Evolutionary conservation across 2,888 invertebrate genomes (phyloP).

Genomic region (Pilophorus perplexus): DNA sequence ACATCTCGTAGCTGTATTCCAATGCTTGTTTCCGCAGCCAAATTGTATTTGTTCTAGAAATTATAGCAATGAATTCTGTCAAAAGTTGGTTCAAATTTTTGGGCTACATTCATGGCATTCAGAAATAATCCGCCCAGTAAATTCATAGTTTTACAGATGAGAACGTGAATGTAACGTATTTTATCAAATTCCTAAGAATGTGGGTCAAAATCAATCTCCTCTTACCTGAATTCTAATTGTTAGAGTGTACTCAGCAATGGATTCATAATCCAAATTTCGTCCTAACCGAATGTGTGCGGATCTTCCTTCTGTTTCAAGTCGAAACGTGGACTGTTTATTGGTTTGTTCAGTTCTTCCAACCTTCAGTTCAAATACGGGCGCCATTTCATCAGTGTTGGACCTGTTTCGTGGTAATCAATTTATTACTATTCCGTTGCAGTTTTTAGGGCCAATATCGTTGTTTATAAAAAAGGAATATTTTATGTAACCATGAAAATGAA

Average conservation of each 20-base stretch:
- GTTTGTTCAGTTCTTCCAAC: slow-evolving; percentile 82
- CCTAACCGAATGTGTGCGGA: slow-evolving; percentile 73
- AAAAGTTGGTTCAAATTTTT: too few species aligned
- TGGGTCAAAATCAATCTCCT: not conserved
- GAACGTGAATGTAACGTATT: too few species aligned
- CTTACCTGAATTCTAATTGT: slow-evolving; percentile 72
- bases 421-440: too few species aligned
- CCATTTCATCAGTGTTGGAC: slow-evolving; percentile 67
- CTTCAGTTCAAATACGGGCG: slow-evolving; percentile 72
- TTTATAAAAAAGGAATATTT: too few species aligned
- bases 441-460: too few species aligned
- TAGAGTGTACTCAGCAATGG: slow-evolving; percentile 76
- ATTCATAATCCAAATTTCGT: slow-evolving; percentile 77
- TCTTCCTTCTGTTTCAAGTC: slow-evolving; percentile 63
- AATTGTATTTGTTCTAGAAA: slow-evolving; percentile 75
- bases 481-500: too few species aligned
- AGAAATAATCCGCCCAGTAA: too few species aligned
- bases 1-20: slow-evolving; percentile 80
- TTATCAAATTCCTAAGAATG: too few species aligned
- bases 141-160: too few species aligned
- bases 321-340: slow-evolving; percentile 72
- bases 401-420: too few species aligned
- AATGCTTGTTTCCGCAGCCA: slow-evolving; percentile 75
- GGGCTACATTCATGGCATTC: too few species aligned
- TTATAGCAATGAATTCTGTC: too few species aligned